Conservation (phyloP, 2,113 vertebrate species). For the Boleophthalmus pectinirostris region DNA sequence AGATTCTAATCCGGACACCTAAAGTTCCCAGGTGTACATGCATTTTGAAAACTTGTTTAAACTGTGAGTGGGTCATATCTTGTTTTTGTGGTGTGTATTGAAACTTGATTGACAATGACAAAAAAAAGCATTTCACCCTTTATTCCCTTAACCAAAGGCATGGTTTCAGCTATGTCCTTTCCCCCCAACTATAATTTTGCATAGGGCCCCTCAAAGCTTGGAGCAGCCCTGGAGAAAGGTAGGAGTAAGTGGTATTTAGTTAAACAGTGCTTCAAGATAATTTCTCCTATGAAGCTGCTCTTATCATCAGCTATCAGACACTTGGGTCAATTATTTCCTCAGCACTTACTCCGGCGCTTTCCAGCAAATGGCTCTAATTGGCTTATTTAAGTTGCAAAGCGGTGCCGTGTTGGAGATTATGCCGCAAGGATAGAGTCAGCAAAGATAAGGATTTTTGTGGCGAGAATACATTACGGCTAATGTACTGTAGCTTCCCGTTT, state of each 20-base stretch:
- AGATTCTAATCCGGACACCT: too few relatives aligned
- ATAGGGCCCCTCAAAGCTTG: neutral
- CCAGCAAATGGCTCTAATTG: slow-evolving; percentile 51
- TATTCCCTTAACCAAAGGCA: too few relatives aligned
- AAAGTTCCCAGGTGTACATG: too few relatives aligned
- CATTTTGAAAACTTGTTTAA: too few relatives aligned
- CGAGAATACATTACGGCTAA: slow-evolving; percentile 48
- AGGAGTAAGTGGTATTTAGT: neutral
- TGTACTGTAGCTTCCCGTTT: slow-evolving; percentile 56
- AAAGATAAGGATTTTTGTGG: slow-evolving; percentile 53
- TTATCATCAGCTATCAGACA: slow-evolving; percentile 8
- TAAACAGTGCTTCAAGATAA: slow-evolving; percentile 1
- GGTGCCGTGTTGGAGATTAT: slow-evolving; percentile 37
- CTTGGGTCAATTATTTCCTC: slow-evolving; percentile 34
- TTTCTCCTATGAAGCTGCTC: neutral
- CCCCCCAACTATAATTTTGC: neutral
- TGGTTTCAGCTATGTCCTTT: too few relatives aligned
- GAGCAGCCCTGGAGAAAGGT: neutral
- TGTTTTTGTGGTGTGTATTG: too few relatives aligned
- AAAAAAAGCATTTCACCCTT: too few relatives aligned
- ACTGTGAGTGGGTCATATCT: too few relatives aligned
- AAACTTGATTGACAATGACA: too few relatives aligned
- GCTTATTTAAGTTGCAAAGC: slow-evolving; percentile 44
- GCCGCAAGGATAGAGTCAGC: slow-evolving; percentile 46
- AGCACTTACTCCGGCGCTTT: slow-evolving; percentile 10